Base-by-base conservation (phyloP, 2,797 vertebrate species). In the Lepilemur ruficaudatus region DNA sequence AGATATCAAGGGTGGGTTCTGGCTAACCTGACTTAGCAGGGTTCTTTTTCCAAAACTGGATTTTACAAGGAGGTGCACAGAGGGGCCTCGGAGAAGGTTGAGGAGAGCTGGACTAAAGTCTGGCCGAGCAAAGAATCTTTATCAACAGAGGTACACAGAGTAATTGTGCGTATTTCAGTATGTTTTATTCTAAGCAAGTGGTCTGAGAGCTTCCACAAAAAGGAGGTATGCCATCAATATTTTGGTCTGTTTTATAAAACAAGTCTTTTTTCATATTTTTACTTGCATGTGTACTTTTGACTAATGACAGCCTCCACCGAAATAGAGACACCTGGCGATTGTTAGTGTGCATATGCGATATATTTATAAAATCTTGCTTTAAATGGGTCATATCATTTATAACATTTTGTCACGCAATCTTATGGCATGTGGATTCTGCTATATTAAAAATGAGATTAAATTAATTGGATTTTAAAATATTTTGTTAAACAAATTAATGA, bases 171-270 rank as follows among this genome's bases (percentile, higher is more conserved):
- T 5, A 20, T 82, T 72, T 81, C 0, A 0, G 23, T 32, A 17
- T 10, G 32, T 25, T 93, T 35, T 67, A 61, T 93, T 91, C n/a
- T 61, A 13, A 94, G 82, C 70, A 13, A 93, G 82, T 70, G 59
- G n/a, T 82, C 95, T 67, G 28, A 87, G 61, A 87, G 32, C n/a
- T 57, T 32, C 83, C 76, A 48, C 28, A 20, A 23, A 79, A 73
- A 93, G 28, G 22, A 93, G 13, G 30, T 30, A 22, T 30, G 43
- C 76, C 69, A 17, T 89, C 76, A 83, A 88, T 93, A 88, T 94
- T 96, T 78, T 87, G 90, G 80, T 76, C 35, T 46, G 52, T 70
- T 92, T 94, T 73, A 59, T 13, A 75, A 96, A 93, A 95, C 50
- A 52, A 89, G n/a, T 30, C 35, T 67, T 89, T 46, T 13, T 61